Percentiles rank a stretch among this genome's conserved stretches.
Evolutionary conservation across 2,113 vertebrate species (phyloP).

Genomic region (Lanius ludovicianus): DNA sequence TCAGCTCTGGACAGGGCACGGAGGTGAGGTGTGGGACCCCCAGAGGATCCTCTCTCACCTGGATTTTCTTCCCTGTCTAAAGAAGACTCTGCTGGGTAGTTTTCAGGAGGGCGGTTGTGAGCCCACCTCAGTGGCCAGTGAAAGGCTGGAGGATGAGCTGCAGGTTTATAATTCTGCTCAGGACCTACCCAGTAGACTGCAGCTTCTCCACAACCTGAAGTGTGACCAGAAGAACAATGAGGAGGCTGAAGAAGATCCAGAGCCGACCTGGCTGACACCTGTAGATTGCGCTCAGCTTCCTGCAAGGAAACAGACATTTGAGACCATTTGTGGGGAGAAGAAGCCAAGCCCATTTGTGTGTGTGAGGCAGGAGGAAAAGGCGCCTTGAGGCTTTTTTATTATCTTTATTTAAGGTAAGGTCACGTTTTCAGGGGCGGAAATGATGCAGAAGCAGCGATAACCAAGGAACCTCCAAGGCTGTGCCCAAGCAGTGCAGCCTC

Average conservation of each 20-base stretch:
- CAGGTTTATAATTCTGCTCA: not conserved
- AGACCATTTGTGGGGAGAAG: not conserved
- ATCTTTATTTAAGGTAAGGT: not conserved
- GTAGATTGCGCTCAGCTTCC: conserved; percentile 38
- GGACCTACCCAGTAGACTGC: conserved; percentile 34
- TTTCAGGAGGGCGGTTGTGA: not conserved
- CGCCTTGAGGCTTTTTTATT: accelerated
- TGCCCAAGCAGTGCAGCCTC: not conserved
- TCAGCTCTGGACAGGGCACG: not conserved
- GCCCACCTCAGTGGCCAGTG: not conserved
- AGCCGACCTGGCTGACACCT: conserved; percentile 41
- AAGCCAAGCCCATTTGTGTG: accelerated
- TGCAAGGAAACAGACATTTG: not conserved
- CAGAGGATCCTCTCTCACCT: not conserved
- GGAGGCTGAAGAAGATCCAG: conserved; percentile 57
- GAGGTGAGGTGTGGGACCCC: not conserved
- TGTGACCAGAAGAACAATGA: conserved; percentile 25
- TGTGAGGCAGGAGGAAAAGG: not conserved
- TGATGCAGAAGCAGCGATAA: not conserved
- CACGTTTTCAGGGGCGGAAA: not conserved
- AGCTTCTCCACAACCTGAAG: conserved; percentile 52
- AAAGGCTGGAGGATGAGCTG: not conserved
- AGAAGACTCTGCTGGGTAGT: not conserved
- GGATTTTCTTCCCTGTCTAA: not conserved
- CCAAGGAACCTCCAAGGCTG: not conserved